Conservation (phyloP, 2,797 vertebrate species). For the Smutsia gigantea region DNA sequence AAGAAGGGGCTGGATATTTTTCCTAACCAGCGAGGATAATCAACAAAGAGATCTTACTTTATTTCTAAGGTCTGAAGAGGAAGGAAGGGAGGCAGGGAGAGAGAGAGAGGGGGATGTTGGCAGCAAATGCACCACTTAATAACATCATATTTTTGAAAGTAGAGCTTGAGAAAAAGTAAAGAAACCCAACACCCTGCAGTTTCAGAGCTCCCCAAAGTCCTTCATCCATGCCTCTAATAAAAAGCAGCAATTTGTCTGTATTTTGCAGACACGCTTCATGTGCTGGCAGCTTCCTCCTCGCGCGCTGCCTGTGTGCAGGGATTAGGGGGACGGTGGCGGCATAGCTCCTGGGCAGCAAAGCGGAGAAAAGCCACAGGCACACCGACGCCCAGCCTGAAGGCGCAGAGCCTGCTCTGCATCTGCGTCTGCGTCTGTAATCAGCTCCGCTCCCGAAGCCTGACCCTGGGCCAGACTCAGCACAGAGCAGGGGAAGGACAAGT, state of each 20-base stretch:
- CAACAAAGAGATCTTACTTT: not conserved
- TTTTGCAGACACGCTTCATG: constrained; percentile 4
- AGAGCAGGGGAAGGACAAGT: not conserved
- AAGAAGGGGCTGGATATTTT: not conserved
- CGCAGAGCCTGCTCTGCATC: not conserved
- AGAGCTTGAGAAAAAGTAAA: constrained; percentile 11
- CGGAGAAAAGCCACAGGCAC: not conserved
- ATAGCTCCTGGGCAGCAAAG: not conserved
- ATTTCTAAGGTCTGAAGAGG: not conserved
- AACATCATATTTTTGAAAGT: not conserved
- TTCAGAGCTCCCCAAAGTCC: not conserved
- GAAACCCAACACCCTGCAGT: not conserved
- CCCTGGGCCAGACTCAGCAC: no score
- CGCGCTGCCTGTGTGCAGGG: not conserved
- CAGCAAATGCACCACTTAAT: not conserved
- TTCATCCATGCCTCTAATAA: not conserved
- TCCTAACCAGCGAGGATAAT: not conserved
- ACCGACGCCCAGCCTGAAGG: not conserved
- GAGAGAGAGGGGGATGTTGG: not conserved
- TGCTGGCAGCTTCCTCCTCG: not conserved
- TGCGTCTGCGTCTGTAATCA: not conserved
- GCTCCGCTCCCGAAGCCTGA: not conserved
- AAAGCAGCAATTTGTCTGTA: constrained; percentile 44
- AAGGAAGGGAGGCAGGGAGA: not conserved
- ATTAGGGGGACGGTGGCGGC: not conserved